A percentile compares a stretch with the other conserved stretches of the same genome.
Evolutionary conservation across 2,888 invertebrate genomes (phyloP).

Genomic region (Nemoura dubitans): DNA sequence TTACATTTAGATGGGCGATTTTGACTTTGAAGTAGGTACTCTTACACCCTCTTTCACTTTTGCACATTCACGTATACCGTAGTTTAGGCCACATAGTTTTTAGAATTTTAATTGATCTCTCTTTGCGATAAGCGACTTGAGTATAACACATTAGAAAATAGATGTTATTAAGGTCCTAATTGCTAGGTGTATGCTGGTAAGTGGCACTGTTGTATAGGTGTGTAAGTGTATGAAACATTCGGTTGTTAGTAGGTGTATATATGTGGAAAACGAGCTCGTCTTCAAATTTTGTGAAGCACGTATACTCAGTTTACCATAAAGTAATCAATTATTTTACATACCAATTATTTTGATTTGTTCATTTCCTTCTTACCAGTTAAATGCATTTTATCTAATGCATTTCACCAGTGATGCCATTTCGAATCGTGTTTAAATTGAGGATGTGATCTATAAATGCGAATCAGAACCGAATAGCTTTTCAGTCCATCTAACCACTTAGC

Average conservation of each 20-base stretch:
- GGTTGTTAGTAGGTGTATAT: neutral
- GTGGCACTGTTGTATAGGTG: neutral
- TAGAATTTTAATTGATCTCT: neutral
- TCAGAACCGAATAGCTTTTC: neutral
- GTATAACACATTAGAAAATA: constrained; percentile 7
- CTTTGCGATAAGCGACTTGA: neutral
- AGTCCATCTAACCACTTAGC: neutral
- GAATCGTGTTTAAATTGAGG: neutral
- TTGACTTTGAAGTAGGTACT: neutral
- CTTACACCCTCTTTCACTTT: neutral
- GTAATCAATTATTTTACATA: neutral
- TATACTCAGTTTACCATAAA: neutral
- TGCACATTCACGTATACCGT: neutral
- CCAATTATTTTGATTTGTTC: neutral
- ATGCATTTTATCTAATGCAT: neutral
- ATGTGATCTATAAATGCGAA: neutral
- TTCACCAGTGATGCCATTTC: neutral
- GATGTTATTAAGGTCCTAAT: neutral
- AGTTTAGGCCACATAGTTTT: neutral
- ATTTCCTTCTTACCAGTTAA: neutral
- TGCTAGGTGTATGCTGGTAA: neutral
- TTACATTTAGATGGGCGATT: neutral
- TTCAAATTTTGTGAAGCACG: neutral
- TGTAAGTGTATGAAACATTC: neutral
- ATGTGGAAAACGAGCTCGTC: neutral